phyloP scores from a whole-genome alignment of 2,113 vertebrate genomes.

The Engystomops pustulosus region DNA sequence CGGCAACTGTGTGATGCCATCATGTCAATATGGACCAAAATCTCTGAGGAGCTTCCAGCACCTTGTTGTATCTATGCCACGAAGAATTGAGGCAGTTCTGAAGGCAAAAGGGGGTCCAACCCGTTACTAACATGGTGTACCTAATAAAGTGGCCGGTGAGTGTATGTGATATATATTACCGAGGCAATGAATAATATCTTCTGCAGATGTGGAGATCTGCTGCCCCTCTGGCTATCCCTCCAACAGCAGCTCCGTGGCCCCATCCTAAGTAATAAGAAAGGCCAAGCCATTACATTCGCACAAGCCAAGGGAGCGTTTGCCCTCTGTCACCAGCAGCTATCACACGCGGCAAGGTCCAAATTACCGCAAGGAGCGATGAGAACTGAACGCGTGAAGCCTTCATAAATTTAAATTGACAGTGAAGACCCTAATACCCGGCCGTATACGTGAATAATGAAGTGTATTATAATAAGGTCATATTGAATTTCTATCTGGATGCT shows the following conservation, averaged over 20 bases:
- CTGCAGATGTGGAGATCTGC: neutral
- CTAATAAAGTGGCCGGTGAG: too few species aligned
- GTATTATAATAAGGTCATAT: conserved; percentile 59
- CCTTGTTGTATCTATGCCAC: too few species aligned
- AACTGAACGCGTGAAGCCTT: conserved; percentile 37
- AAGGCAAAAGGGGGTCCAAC: too few species aligned
- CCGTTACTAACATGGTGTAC: too few species aligned
- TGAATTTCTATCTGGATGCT: conserved; percentile 58
- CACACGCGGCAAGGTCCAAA: conserved; percentile 16
- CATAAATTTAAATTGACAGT: conserved; percentile 58
- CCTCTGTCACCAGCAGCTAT: conserved; percentile 16
- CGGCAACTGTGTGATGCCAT: too few species aligned
- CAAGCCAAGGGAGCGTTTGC: conserved; percentile 26
- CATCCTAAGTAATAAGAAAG: conserved; percentile 4
- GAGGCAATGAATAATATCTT: neutral
- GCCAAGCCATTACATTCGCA: conserved; percentile 18
- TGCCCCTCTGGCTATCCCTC: neutral
- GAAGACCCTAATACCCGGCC: conserved; percentile 32
- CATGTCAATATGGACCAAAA: too few species aligned
- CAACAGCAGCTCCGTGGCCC: neutral
- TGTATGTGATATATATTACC: too few species aligned
- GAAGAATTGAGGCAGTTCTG: too few species aligned
- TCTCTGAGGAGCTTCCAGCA: too few species aligned
- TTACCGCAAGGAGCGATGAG: conserved; percentile 28
- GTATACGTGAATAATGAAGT: conserved; percentile 58